Evolutionary conservation across 2,113 vertebrate genomes (phyloP), one percentile per base, ranked within the genome.

Genomic region (Hippocampus mohnikei): DNA sequence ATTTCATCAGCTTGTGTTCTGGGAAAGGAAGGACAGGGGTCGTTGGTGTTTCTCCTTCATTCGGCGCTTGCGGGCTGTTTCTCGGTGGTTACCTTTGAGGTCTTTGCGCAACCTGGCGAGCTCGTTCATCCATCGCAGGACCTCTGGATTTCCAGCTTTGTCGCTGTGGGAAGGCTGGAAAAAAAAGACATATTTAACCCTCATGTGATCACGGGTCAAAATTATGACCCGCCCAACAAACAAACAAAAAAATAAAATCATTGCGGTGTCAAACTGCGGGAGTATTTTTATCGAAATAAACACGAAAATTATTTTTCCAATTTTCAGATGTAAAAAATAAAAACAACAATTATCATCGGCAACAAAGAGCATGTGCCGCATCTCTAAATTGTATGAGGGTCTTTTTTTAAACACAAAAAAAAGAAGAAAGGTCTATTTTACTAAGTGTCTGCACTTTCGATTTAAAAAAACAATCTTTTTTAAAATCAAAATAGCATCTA

Each of bases 61-160:
- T 18, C 6, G 16, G 27, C 13, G 18, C 15, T 20, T 33, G 16
- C 3, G 6, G 15, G 0, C 0, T 21, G 42, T 7, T 23, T 41
- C 2, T 37, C 0, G 0, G 21, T 61, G 58, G 40, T 84, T 83
- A 98, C 97, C 97, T 96, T 98, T 99, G 15, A 98, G 93, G 0
- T 98, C 95, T 85, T 96, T 99, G 59, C 96, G 92, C 73, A 97
- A 94, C 71, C 93, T 96, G 70, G 96, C 92, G 75, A 99, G 94
- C 75, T 99, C 97, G 37, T 95, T 98, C 61, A 95, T 94, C 97
- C 96, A 99, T 71, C 95, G 93, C 58, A 99, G 92, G 74, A 98
- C 96, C 72, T 99, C 97, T 7, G 96, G 92, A 79, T 98, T 98
- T 77, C 90, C 92, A 15, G 93, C 95, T 92, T 99, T 99, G 82